Evolutionary conservation across 2,797 vertebrate species (phyloP), one percentile per base, ranked within the genome.

Genomic region (Scolopax rusticola): DNA sequence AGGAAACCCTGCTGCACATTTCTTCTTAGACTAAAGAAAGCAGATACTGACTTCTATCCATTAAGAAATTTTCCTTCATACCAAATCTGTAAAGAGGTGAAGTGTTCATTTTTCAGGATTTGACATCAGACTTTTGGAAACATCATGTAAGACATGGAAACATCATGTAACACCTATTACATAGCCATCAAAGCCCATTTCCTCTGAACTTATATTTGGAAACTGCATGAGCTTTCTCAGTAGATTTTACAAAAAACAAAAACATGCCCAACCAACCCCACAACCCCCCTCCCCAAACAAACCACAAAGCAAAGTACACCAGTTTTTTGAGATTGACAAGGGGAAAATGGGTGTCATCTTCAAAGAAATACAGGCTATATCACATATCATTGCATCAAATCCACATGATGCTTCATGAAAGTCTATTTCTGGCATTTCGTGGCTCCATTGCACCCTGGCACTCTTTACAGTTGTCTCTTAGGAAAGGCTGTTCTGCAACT

Each of bases 41-140:
- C 8, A 81, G 28, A n/a, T 56, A 30, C 11, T 54, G 14, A 47
- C 8, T 74, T 54, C 14, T 11, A 17, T 36, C 30, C 9, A 64
- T 24, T 12, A 80, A 60, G 9, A 36, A 41, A 40, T 9, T 21
- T 12, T 60, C 48, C 19, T 81, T 67, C 53, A 16, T 11, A 28
- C 11, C 21, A 36, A 33, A 64, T 17, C 25, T 41, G 8, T 41
- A 20, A 45, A 60, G 53, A 67, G 6, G 19, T 19, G 7, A 77
- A 64, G 11, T 0, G 0, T 19, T 61, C 15, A 12, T 9, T 51
- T 60, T 79, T 15, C 0, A 0, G 12, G 40, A 15, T 32, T 68
- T 69, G 33, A 41, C 6, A 51, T n/a, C 19, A 61, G 23, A 63
- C n/a, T 43, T 65, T 25, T 1, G 4, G 8, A 74, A 70, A 30